Conservation (phyloP, 2,113 vertebrate species). For the Heteronetta atricapilla region DNA sequence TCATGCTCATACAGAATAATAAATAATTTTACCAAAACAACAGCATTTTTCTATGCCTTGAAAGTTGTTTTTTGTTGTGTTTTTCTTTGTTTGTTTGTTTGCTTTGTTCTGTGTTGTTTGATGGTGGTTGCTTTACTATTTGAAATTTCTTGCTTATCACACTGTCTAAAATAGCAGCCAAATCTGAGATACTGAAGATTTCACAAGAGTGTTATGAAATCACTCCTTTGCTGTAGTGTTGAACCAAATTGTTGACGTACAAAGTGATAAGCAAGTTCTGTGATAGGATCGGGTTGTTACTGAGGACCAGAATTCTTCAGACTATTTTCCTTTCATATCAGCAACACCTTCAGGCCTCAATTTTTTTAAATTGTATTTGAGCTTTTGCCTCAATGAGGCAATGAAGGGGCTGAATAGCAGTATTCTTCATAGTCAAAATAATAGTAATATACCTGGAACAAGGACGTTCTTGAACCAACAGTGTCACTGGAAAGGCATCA, state of each 20-base stretch:
- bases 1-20: background rate
- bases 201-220: background rate
- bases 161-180: background rate
- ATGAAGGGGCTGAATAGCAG: background rate
- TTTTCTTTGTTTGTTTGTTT: background rate
- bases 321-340: background rate
- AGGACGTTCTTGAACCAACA: background rate
- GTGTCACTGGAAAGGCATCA: background rate
- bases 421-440: background rate
- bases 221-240: background rate
- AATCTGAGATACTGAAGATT: background rate
- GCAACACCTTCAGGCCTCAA: background rate
- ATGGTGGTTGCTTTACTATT: background rate
- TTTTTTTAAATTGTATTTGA: background rate
- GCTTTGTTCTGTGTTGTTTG: background rate
- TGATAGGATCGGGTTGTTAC: background rate
- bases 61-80: background rate
- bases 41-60: background rate
- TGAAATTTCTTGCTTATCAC: background rate
- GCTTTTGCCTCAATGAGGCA: background rate
- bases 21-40: background rate
- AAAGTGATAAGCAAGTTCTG: background rate
- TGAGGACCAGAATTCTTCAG: background rate
- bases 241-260: rapidly evolving
- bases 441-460: background rate